Percentiles rank a stretch among this genome's conserved stretches.
phyloP scores from a whole-genome alignment of 1,140 invertebrate species.

The Tetragonula clypearis region DNA sequence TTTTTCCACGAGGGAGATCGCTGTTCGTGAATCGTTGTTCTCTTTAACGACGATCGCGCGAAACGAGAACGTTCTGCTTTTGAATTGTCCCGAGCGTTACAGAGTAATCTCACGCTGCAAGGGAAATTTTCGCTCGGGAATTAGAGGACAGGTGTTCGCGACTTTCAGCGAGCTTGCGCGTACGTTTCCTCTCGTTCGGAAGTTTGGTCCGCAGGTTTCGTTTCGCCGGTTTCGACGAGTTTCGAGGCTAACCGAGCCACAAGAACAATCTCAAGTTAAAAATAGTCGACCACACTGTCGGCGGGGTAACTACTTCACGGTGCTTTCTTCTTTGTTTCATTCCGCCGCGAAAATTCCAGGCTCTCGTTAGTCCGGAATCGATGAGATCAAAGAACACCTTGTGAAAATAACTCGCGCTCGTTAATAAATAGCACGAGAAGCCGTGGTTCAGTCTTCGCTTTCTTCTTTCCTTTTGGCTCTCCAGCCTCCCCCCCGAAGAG shows the following conservation, averaged over 20 bases:
- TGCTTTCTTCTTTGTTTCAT: background rate
- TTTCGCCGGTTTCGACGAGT: background rate
- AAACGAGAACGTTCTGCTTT: background rate
- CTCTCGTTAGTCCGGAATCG: background rate
- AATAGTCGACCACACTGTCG: background rate
- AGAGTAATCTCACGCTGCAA: background rate
- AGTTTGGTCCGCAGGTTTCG: slow-evolving; percentile 3
- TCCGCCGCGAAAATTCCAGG: background rate
- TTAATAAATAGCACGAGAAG: slow-evolving; percentile 19
- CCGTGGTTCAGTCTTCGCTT: background rate
- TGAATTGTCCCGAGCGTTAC: background rate
- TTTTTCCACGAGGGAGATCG: background rate
- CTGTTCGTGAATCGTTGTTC: background rate
- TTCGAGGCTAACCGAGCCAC: background rate
- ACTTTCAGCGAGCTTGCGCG: background rate
- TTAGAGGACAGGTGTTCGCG: slow-evolving; percentile 14
- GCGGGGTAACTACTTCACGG: background rate
- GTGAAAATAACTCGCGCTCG: background rate
- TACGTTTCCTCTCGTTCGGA: background rate
- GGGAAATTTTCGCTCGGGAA: slow-evolving; percentile 22
- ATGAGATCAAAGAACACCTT: slow-evolving; percentile 9
- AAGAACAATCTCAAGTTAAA: slow-evolving; percentile 33
- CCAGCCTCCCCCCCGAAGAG: background rate
- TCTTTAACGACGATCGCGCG: slow-evolving; percentile 16
- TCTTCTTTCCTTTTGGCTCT: background rate